These are phyloP conservation scores for Triplophysa rosa DNA, from an alignment of 2,113 vertebrate genomes.

Conservation along the genomic window DNA sequence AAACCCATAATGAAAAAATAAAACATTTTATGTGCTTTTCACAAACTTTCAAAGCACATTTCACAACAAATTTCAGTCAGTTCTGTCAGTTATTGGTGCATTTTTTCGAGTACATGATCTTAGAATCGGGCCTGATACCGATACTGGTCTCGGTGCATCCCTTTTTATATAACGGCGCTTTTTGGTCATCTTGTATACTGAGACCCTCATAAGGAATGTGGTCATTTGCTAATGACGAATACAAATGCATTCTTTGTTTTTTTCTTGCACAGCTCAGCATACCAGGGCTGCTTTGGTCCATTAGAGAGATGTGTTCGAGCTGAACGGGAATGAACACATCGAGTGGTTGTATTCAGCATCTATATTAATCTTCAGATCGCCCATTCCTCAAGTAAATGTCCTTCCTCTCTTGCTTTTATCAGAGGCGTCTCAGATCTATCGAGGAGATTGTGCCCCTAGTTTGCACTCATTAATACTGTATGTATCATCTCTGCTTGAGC, in stretches of 20 bases:
- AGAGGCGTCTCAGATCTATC: constrained; percentile 1
- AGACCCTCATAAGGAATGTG: background rate
- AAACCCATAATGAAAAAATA: too few relatives aligned
- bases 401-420: background rate
- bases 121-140: too few relatives aligned
- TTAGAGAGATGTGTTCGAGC: background rate
- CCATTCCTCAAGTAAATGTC: background rate
- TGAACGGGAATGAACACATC: background rate
- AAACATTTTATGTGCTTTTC: too few relatives aligned
- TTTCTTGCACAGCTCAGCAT: background rate
- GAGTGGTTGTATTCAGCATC: background rate
- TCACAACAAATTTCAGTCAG: too few relatives aligned
- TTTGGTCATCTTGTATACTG: background rate
- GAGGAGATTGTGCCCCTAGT: constrained; percentile 13
- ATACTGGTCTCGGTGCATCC: too few relatives aligned
- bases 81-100: too few relatives aligned
- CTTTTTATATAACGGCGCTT: too few relatives aligned
- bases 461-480: constrained; percentile 37
- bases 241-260: background rate
- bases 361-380: background rate
- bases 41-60: too few relatives aligned
- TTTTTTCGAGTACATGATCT: too few relatives aligned
- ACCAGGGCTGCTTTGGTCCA: background rate
- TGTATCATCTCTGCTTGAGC: constrained; percentile 32
- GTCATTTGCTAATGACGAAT: background rate